A percentile compares a stretch with the other conserved stretches of the same genome.
These are phyloP conservation scores for Nymphalis io DNA, from an alignment of 1,140 invertebrate genomes.

Conservation along the genomic window DNA sequence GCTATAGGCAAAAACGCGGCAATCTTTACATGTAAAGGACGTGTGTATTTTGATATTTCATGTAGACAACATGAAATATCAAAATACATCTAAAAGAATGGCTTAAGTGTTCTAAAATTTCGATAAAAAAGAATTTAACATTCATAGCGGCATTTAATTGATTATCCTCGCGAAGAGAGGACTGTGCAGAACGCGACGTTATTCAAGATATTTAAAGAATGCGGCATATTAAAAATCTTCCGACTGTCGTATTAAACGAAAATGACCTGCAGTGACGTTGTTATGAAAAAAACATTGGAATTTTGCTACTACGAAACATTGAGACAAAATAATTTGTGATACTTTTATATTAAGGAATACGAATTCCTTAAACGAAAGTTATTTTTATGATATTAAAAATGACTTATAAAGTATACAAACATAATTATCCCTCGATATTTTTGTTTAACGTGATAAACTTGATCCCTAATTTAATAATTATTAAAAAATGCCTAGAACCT, in stretches of 20 bases:
- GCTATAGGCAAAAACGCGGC: neutral
- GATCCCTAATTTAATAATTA: too few relatives aligned
- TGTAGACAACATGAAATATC: neutral
- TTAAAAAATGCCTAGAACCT: too few relatives aligned
- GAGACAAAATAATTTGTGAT: neutral
- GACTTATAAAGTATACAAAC: too few relatives aligned
- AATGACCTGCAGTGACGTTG: constrained; percentile 43
- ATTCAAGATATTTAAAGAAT: constrained; percentile 65
- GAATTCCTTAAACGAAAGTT: too few relatives aligned
- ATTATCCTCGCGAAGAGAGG: constrained; percentile 25
- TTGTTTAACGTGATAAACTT: too few relatives aligned
- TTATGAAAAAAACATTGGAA: neutral
- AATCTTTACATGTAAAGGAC: too few relatives aligned
- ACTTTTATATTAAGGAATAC: too few relatives aligned
- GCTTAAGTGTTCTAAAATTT: neutral
- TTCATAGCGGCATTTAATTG: constrained; percentile 23
- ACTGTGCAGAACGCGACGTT: constrained; percentile 45
- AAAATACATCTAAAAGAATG: neutral
- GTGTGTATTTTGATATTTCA: too few relatives aligned
- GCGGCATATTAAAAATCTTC: constrained; percentile 71
- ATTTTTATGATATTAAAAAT: too few relatives aligned
- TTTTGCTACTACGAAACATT: neutral
- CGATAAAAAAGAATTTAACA: constrained; percentile 12
- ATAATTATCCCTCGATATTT: too few relatives aligned
- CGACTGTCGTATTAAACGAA: constrained; percentile 58